Base-by-base conservation (phyloP, 2,797 vertebrate species). In the Tragopan temminckii region DNA sequence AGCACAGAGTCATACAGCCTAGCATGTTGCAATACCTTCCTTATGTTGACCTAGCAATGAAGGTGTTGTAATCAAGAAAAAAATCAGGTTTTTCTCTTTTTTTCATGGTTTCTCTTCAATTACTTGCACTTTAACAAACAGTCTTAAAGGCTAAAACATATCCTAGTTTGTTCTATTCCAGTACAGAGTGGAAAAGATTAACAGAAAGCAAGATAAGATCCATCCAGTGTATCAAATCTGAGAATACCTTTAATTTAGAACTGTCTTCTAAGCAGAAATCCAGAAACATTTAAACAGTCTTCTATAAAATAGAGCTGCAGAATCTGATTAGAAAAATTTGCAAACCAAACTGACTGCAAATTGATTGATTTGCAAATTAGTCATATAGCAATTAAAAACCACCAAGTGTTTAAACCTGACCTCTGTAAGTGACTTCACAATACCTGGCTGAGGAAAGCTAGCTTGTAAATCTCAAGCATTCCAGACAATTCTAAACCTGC, bases 401-500 rank as follows among this genome's bases (percentile, higher is more conserved):
- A 91, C 21, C 13, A 82, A 78, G 21, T 48, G 57, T 94, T 94
- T 95, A 86, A 62, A 80, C 46, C 57, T 78, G 38, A 86, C 24
- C 29, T 77, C 80, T 89, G 55, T 70, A 94, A 92, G 75, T 83
- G 94, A 92, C 80, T 89, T 88, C 59, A 85, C 33, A 94, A 81
- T 87, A 96, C n/a, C 62, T 93, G 63, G 40, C 87, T 93, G 42
- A 93, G 31, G 46, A 93, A 85, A 96, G 72, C 42, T 91, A 72
- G 57, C 79, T 81, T 95, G 67, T 94, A 97, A 96, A 95, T 86
- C 64, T 84, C 83, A 93, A 67, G 80, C 82, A 94, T 96, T 95
- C 89, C 96, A 97, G 63, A 46, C 93, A 95, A 97, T 93, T 95
- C 85, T 92, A 17, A 82, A 96, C 84, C 85, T 89, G 66, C 69